A percentile compares a stretch with the other conserved stretches of the same genome.
Conservation (phyloP, 2,888 invertebrate species). For the Torymus tubicola region DNA sequence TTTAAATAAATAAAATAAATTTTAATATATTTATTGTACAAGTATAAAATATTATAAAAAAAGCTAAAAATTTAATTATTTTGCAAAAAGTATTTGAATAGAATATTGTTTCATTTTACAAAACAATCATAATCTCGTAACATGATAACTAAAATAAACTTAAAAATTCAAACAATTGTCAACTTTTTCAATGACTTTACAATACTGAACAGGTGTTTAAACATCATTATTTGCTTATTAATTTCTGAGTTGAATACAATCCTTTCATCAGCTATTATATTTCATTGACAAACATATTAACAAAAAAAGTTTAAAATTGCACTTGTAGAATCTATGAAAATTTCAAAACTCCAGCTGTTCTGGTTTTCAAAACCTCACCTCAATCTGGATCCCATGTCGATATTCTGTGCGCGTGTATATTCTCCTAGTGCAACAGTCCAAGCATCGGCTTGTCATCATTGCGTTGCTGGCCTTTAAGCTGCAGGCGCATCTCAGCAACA, state of each 20-base stretch:
- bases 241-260: no score
- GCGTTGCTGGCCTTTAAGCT: constrained; percentile 14
- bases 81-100: background rate
- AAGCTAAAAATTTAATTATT: background rate
- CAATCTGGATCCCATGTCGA: constrained; percentile 56
- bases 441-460: constrained; percentile 29
- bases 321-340: no score
- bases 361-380: constrained; percentile 37
- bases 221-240: no score
- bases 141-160: no score
- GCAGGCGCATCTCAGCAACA: constrained; percentile 27
- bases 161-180: no score
- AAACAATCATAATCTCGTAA: no score
- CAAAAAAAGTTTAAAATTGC: no score
- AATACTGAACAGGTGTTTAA: background rate
- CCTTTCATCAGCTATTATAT: no score
- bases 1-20: background rate
- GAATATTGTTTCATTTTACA: no score
- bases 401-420: background rate
- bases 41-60: background rate
- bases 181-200: background rate
- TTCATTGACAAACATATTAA: no score
- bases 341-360: background rate
- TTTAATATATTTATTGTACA: background rate
- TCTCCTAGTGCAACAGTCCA: constrained; percentile 29